Conservation (phyloP, 2,797 vertebrate genomes). For the Acanthurus tractus region DNA sequence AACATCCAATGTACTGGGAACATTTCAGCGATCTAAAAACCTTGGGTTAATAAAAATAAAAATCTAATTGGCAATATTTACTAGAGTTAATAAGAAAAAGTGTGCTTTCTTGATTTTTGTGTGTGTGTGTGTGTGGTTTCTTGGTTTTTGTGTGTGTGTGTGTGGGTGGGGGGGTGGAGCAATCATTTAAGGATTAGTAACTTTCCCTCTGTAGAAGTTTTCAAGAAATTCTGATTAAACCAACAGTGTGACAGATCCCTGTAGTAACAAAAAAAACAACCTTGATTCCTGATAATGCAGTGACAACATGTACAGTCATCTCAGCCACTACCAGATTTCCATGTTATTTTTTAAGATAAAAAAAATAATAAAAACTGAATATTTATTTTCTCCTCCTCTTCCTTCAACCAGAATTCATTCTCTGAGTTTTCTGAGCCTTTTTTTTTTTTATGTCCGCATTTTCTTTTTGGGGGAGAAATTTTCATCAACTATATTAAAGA, state of each 20-base stretch:
- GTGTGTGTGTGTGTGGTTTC: too few relatives aligned
- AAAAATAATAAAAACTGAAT: background rate
- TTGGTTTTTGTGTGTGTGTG: too few relatives aligned
- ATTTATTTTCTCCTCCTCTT: background rate
- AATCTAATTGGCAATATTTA: background rate
- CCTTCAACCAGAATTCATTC: background rate
- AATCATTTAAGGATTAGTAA: too few relatives aligned
- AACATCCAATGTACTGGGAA: background rate
- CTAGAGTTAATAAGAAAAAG: background rate
- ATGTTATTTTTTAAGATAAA: background rate
- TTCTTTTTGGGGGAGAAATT: too few relatives aligned
- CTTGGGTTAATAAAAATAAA: conserved; percentile 2
- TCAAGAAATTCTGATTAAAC: background rate
- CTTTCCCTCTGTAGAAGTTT: background rate
- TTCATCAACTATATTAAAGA: too few relatives aligned
- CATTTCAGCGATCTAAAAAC: conserved; percentile 6
- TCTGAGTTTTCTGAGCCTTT: background rate
- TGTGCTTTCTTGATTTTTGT: too few relatives aligned
- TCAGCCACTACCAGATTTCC: background rate
- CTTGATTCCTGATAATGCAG: background rate
- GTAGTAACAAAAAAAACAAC: background rate
- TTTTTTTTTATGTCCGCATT: too few relatives aligned
- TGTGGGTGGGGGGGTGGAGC: too few relatives aligned
- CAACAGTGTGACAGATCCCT: background rate
- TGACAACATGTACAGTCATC: background rate